Evolutionary conservation across 2,797 vertebrate genomes (phyloP), one percentile per base, ranked within the genome.

Genomic region (Melanotaenia boesemani): DNA sequence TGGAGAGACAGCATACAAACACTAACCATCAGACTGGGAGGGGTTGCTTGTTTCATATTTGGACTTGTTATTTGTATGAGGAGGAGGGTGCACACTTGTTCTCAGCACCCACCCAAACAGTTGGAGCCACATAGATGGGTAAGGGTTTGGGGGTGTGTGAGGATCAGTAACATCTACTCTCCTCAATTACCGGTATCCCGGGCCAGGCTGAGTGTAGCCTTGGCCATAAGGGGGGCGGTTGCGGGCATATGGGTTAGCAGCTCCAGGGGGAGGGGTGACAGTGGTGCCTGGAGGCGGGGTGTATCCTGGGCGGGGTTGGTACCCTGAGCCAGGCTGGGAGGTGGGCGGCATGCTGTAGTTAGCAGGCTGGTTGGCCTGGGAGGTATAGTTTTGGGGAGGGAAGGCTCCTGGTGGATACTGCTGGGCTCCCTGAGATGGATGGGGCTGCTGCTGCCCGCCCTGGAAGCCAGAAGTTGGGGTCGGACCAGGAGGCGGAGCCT

Each of bases 201-300:
- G 98, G 52, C 98, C 98, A 0, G 98, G 97, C 68, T 99, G 98
- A 86, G 97, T 83, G 76, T 99, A 99, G 72, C 96, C 96, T 93
- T 96, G 96, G 69, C 95, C 95, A 12, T 97, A 99, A 57, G 96
- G 95, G 6, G 96, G 97, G 1, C 97, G 97, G 88, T 95, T 98
- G 67, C 97, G 97, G 76, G 97, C 96, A 0, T 97, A 99, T 0
- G 98, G 98, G 92, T 99, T 99, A 80, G 96, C 91, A 64, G 94
- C 94, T 67, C 96, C 95, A 2, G 97, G 96, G 22, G 97, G 97
- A 3, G 97, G 96, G 70, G 96, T 96, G 88, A 96, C 94, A 44
- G 95, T 96, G 92, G 88, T 96, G 73, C 97, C 97, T 10, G 97
- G 96, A 4, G 96, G 95, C 0, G 96, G 94, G 34, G 96, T 98